Conservation (phyloP, 2,797 vertebrate genomes). For the Orientallactaga sibirica region DNA sequence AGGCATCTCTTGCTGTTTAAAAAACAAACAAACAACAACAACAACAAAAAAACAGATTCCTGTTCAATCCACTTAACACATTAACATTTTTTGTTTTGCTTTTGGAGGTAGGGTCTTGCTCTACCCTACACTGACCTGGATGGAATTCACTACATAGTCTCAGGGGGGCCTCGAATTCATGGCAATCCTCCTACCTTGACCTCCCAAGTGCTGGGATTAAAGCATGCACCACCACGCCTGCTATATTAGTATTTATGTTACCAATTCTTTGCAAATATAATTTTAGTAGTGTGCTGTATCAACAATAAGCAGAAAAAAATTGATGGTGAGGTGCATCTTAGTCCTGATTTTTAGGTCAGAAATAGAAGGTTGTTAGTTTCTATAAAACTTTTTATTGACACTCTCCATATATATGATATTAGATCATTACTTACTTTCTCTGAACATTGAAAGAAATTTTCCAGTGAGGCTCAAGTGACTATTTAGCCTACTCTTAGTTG, state of each 20-base stretch:
- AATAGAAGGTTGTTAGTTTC: neutral
- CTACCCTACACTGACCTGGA: too few species aligned
- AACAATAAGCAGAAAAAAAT: constrained; percentile 2
- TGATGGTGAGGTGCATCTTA: neutral
- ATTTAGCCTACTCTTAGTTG: neutral
- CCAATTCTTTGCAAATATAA: neutral
- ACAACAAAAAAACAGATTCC: too few species aligned
- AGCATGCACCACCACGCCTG: too few species aligned
- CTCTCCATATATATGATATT: neutral
- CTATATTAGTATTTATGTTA: neutral
- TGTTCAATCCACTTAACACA: neutral
- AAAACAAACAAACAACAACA: too few species aligned
- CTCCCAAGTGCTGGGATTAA: too few species aligned
- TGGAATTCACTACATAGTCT: too few species aligned
- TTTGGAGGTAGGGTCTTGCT: too few species aligned
- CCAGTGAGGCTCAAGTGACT: neutral
- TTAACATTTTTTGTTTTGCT: neutral
- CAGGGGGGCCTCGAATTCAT: too few species aligned
- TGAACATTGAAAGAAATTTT: neutral
- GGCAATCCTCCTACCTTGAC: too few species aligned
- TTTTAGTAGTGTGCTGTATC: neutral
- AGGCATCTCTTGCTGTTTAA: neutral
- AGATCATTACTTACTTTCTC: neutral
- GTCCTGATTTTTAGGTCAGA: neutral
- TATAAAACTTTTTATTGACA: too few species aligned